Conservation (phyloP, 2,797 vertebrate genomes). For the Threskiornis aethiopicus region DNA sequence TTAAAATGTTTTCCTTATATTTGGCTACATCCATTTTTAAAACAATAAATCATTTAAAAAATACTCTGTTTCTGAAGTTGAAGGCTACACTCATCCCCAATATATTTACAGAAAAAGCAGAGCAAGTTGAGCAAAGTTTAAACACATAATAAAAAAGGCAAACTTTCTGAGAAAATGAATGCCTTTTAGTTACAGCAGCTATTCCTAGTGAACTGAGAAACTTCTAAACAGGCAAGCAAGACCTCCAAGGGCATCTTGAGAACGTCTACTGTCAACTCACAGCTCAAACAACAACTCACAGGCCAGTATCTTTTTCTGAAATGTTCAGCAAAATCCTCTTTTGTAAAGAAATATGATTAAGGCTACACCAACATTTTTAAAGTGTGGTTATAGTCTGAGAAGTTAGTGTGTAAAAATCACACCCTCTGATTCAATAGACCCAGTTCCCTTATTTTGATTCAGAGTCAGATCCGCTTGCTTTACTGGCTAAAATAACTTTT, state of each 20-base stretch:
- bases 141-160: neutral
- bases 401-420: constrained; percentile 51
- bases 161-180: neutral
- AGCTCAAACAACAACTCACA: neutral
- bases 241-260: neutral
- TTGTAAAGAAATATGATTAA: constrained; percentile 19
- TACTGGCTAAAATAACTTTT: constrained; percentile 57
- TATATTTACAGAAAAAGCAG: neutral
- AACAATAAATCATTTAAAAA: neutral
- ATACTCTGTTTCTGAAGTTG: neutral
- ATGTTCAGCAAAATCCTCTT: neutral
- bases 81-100: neutral
- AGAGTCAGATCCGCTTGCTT: neutral
- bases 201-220: neutral
- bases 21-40: neutral
- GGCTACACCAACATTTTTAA: constrained; percentile 16
- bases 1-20: neutral
- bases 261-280: neutral
- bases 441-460: constrained; percentile 21
- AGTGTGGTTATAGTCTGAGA: constrained; percentile 38
- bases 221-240: neutral
- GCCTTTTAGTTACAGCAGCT: neutral
- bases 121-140: neutral
- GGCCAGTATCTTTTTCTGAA: neutral
- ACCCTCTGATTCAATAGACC: constrained; percentile 40